Evolutionary conservation across 2,888 invertebrate genomes (phyloP), one percentile per base, ranked within the genome.

Genomic region (Nasonovia ribisnigri): DNA sequence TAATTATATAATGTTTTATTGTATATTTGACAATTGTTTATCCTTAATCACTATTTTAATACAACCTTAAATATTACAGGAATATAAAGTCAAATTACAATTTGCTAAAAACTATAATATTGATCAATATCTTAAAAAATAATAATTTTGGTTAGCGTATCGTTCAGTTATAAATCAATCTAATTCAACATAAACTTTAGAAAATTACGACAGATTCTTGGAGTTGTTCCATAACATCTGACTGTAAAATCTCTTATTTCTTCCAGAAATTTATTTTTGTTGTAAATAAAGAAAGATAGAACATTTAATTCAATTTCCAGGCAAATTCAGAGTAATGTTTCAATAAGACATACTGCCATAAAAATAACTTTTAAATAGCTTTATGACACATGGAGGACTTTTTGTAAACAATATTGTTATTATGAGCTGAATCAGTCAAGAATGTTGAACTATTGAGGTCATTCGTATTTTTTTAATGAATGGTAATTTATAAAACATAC

Each of bases 311-410:
- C n/a, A 36, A 84, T 91, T 84, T 86, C 57, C 26, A 84, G 43
- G n/a, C 36, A 51, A 90, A 84, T 51, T 51, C 42, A 24, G 54
- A 54, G 54, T 57, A n/a, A 29, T 16, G 43, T 91, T 91, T 84
- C 54, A 91, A 90, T 54, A 57, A 54, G 91, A 29, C 43, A 57
- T 43, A 43, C 51, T 54, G 29, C 48, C 42, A 91, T 46, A 36
- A 26, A 57, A 91, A 91, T 60, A 24, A n/a, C 57, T 36, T 92
- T 67, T 48, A 67, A 91, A 87, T 92, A 91, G 43, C 60, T 51
- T 0, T 42, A 36, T 51, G 60, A 42, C 48, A 48, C 86, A 60
- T 26, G 26, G 36, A 36, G 26, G 88, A 29, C 87, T 67, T 51
- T 87, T 60, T 26, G 60, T 60, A 36, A 46, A 86, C 91, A 91